Conservation (phyloP, 2,888 invertebrate genomes). For the Limnephilus auricula region DNA sequence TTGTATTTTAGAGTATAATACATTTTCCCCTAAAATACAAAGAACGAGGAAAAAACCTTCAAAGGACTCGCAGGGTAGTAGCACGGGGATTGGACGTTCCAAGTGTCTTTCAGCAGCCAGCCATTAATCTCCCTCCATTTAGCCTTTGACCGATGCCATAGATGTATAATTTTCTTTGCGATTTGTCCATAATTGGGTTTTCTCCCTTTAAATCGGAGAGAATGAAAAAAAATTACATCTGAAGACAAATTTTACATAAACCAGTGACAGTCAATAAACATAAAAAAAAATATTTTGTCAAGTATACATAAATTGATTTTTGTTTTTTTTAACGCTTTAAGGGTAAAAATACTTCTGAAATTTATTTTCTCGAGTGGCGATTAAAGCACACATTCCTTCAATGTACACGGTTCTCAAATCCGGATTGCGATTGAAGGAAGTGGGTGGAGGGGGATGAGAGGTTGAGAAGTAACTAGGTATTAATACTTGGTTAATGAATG, state of each 20-base stretch:
- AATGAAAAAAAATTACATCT: slow-evolving; percentile 22
- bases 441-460: too few species aligned
- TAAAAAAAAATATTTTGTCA: too few species aligned
- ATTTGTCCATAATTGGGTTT: slow-evolving; percentile 51
- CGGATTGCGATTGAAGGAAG: too few species aligned
- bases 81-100: background rate
- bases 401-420: too few species aligned
- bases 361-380: too few species aligned
- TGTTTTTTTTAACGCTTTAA: too few species aligned
- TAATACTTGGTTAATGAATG: too few species aligned
- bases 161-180: slow-evolving; percentile 37
- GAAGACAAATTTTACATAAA: background rate
- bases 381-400: too few species aligned
- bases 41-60: background rate
- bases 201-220: slow-evolving; percentile 56
- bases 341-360: too few species aligned
- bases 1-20: background rate
- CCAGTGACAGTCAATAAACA: too few species aligned
- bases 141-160: slow-evolving; percentile 47
- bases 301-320: too few species aligned
- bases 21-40: background rate
- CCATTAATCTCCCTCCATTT: slow-evolving; percentile 37
- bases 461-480: too few species aligned
- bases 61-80: background rate
- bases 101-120: slow-evolving; percentile 5